These are phyloP conservation scores for Coccyzus lansbergi DNA, from an alignment of 2,797 vertebrate species.

Conservation along the genomic window DNA sequence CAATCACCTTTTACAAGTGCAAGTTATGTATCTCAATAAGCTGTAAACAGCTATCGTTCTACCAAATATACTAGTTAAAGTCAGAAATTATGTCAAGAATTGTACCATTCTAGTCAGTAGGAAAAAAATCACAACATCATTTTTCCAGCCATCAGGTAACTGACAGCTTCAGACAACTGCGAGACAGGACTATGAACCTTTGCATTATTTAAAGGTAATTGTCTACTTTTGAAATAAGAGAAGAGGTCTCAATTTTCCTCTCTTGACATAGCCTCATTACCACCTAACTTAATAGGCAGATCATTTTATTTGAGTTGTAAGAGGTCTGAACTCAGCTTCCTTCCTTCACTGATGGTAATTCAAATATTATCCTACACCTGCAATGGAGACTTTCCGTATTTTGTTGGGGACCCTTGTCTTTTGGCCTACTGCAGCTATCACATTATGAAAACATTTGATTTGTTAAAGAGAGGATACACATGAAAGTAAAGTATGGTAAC, in stretches of 20 bases:
- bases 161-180: background rate
- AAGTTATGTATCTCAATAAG: background rate
- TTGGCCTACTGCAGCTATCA: background rate
- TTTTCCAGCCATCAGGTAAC: background rate
- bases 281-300: background rate
- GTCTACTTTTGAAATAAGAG: background rate
- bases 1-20: background rate
- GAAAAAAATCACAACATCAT: background rate
- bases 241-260: background rate
- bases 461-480: background rate
- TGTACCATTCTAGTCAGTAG: background rate
- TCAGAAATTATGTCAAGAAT: background rate
- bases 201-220: background rate
- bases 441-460: background rate
- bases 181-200: background rate
- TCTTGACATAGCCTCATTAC: background rate
- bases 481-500: background rate
- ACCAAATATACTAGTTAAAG: background rate
- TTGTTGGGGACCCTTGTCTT: background rate
- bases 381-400: background rate
- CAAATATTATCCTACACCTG: background rate
- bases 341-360: background rate
- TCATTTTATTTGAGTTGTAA: background rate
- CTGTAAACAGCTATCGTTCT: background rate
- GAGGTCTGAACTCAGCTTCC: background rate